These are phyloP conservation scores for Lamprotornis superbus DNA, from an alignment of 2,113 vertebrate genomes.

Conservation along the genomic window DNA sequence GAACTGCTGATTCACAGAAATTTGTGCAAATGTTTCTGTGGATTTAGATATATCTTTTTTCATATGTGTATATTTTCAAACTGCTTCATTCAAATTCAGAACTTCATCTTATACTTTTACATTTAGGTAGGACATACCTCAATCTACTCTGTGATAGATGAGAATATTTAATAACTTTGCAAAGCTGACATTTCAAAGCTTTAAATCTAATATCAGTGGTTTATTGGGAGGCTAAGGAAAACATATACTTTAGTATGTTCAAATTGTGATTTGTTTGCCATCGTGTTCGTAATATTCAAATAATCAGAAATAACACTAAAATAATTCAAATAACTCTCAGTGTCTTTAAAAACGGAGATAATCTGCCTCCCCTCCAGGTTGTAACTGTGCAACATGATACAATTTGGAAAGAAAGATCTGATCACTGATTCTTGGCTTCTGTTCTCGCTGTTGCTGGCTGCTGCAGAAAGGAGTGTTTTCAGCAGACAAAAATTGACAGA, in stretches of 20 bases:
- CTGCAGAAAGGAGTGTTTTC: constrained; percentile 44
- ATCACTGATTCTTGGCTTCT: constrained; percentile 54
- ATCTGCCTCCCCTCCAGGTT: neutral
- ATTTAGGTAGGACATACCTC: neutral
- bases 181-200: neutral
- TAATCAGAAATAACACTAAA: neutral
- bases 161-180: neutral
- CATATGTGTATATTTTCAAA: neutral
- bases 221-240: neutral
- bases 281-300: neutral
- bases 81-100: neutral
- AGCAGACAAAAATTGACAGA: constrained; percentile 56
- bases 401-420: constrained; percentile 38
- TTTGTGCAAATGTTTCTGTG: neutral
- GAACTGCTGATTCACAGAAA: neutral
- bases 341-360: neutral
- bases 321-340: neutral
- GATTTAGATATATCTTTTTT: neutral
- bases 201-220: neutral
- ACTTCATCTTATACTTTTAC: neutral
- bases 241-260: neutral
- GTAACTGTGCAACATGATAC: constrained; percentile 14
- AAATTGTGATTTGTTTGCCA: neutral
- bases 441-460: constrained; percentile 24
- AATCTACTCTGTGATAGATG: neutral